phyloP scores from a whole-genome alignment of 2,888 invertebrate genomes.

The Agrochola litura region DNA sequence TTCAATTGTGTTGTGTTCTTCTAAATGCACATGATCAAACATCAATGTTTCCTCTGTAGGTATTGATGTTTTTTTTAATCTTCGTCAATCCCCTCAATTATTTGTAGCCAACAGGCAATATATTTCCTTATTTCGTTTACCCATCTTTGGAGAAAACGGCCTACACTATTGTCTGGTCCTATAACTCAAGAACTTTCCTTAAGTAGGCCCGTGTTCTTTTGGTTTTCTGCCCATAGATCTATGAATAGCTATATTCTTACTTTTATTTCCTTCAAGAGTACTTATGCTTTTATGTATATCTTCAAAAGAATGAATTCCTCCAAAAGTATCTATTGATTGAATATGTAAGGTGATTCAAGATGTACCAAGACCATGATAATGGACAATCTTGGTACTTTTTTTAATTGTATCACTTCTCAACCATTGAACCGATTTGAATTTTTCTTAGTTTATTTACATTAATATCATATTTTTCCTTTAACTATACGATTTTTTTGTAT shows the following conservation, averaged over 20 bases:
- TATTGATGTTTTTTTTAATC: background rate
- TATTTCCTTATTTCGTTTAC: background rate
- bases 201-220: background rate
- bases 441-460: background rate
- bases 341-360: too few species aligned
- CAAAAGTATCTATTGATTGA: background rate
- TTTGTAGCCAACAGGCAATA: background rate
- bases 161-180: background rate
- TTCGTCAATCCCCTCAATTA: background rate
- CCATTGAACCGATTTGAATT: background rate
- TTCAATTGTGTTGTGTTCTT: background rate
- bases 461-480: background rate
- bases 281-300: background rate
- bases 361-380: too few species aligned
- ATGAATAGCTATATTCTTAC: background rate
- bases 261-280: background rate
- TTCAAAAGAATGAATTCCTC: background rate
- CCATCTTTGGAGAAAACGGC: constrained; percentile 10
- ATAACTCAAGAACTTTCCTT: background rate
- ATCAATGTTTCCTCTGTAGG: background rate
- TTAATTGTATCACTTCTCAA: background rate
- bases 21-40: background rate
- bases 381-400: background rate
- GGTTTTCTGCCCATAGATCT: background rate
- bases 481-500: background rate